Conservation (phyloP, 2,113 vertebrate genomes). For the Bostrychus sinensis region DNA sequence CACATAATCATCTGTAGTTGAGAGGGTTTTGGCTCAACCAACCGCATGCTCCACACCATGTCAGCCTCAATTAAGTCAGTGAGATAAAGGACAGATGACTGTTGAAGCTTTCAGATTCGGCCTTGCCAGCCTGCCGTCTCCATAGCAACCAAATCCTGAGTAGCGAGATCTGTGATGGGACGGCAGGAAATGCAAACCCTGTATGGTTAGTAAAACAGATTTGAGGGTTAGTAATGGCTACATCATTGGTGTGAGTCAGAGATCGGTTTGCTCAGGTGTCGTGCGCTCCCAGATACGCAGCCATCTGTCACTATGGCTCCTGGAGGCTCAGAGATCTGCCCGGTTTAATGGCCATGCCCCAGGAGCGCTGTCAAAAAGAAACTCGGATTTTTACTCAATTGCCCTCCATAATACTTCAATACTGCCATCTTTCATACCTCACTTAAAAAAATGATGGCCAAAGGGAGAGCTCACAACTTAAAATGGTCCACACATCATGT, state of each 20-base stretch:
- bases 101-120: conserved; percentile 60
- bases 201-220: conserved; percentile 60
- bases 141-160: conserved; percentile 65
- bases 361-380: conserved; percentile 2
- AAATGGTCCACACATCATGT: not conserved
- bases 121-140: conserved; percentile 70
- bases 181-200: conserved; percentile 62
- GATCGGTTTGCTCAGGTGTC: conserved; percentile 72
- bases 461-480: not conserved
- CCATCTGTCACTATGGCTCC: conserved; percentile 75
- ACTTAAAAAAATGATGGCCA: not conserved
- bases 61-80: conserved; percentile 64
- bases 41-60: conserved; percentile 50
- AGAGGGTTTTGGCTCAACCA: conserved; percentile 17
- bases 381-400: not conserved
- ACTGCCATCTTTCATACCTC: not conserved
- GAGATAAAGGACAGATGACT: conserved; percentile 68
- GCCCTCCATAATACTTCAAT: not conserved
- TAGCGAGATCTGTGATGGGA: conserved; percentile 51
- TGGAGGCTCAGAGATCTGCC: conserved; percentile 56
- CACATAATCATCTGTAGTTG: conserved; percentile 29
- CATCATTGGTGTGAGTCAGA: conserved; percentile 75
- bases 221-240: conserved; percentile 63
- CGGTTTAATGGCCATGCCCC: conserved; percentile 29
- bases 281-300: conserved; percentile 57